These are phyloP conservation scores for Nemopilema nomurai DNA, from an alignment of 30 jellyfish, hydroid and myxozoan genomes.

Conservation along the genomic window DNA sequence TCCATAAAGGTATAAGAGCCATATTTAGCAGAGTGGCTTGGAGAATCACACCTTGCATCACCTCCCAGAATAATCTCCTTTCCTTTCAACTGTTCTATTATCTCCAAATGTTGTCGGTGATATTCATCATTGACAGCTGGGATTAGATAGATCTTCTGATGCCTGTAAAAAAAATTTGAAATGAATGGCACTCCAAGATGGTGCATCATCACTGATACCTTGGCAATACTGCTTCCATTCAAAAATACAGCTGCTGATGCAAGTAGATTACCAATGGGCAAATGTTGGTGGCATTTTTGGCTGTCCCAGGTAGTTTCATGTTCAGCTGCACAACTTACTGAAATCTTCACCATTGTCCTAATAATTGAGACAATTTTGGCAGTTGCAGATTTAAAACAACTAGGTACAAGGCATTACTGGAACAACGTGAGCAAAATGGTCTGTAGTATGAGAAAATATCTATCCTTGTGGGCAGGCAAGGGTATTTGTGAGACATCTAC, in stretches of 20 bases:
- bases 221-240: constrained; percentile 20
- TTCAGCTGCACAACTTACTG: constrained; percentile 22
- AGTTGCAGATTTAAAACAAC: constrained; percentile 9
- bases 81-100: neutral
- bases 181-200: constrained; percentile 18
- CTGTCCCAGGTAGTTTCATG: constrained; percentile 18
- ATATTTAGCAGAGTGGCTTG: neutral
- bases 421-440: constrained; percentile 17
- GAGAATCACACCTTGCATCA: neutral
- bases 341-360: constrained; percentile 17
- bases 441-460: constrained; percentile 15
- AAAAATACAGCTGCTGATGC: constrained; percentile 21
- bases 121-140: constrained; percentile 16
- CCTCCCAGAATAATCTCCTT: neutral
- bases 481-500: constrained; percentile 21
- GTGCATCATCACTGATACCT: constrained; percentile 22
- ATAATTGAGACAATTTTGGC: constrained; percentile 6
- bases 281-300: constrained; percentile 9
- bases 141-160: constrained; percentile 12
- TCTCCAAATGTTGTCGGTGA: constrained; percentile 23
- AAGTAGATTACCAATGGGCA: constrained; percentile 14
- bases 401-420: constrained; percentile 17
- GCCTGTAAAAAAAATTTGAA: constrained; percentile 3
- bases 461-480: constrained; percentile 3
- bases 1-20: neutral